Base-by-base conservation (phyloP, 2,888 invertebrate species). In the Lepeophtheirus nordmannii region DNA sequence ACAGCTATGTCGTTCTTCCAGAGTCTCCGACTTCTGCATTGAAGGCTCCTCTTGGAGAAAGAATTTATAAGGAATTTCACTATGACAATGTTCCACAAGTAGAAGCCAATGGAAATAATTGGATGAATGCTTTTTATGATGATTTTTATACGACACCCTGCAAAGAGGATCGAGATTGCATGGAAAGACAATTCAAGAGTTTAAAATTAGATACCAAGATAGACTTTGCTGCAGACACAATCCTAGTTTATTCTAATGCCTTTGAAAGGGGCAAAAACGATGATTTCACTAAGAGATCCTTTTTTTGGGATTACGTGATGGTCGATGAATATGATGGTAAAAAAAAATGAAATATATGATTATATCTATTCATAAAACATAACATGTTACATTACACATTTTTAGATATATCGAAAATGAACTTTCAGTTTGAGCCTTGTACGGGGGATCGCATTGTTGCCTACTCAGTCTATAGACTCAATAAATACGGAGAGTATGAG, bases 1-100 rank as follows among this genome's bases (percentile, higher is more conserved):
- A 60, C 60, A 60, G 60, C 23, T 60, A 38, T 10, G 60, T 60
- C 37, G 60, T 38, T 30, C 17, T 60, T 23, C 60, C 60, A 1
- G 30, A 60, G 30, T 37, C 37, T 30, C 37, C 30, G 30, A 23
- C 10, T 23, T 60, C 60, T 14, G 22, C 60, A 2, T 17, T 46
- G n/a, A 46, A 46, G 17, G 17, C 8, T 5, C 53, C 53, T 17
- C 53, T 46, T 14, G 53, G 53, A 5, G 8, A 46, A 46, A 46
- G 17, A n/a, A 60, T 60, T 37, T 23, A 23, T 14, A 17, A 46
- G 53, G 53, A 46, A 46, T 46, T 46, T 17, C 53, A 46, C 17
- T 46, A 46, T 17, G 53, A 14, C 17, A 46, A 46, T 17, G 17
- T 46, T 46, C 53, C 53, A 14, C 2, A 5, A 17, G 17, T 17